Base-by-base conservation (phyloP, 2,888 invertebrate species). In the Biston stratarius region DNA sequence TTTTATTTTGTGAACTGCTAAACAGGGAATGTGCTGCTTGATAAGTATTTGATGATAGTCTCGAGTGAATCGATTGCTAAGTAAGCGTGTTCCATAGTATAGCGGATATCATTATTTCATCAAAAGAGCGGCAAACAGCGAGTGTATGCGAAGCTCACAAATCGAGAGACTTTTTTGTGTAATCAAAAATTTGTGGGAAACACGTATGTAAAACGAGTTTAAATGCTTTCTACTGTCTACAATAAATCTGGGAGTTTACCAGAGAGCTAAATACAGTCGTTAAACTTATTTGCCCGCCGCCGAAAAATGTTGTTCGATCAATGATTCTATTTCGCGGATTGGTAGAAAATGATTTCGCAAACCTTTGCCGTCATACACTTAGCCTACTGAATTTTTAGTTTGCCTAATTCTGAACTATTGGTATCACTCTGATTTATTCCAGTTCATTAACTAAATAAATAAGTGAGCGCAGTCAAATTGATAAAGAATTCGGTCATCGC, bases 401-500 rank as follows among this genome's bases (percentile, higher is more conserved):
- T 8, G 5, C 14, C 1, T 14, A 14, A 14, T 45, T 45, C 14
- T 15, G 47, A 15, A 8, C 15, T 14, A 49, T 8, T 11, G 24
- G 7, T 9, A 52, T 36, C 36, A 9, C 36, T 5, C 5, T 38
- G 14, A 11, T 7, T 55, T 7, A 55, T 14, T 38, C 36, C 6
- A 38, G 52, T 53, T 53, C 7, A 9, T 36, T 52, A n/a, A 36
- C 3, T 15, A 12, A 12, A 49, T 34, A 15, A n/a, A 38, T 38
- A 14, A 9, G 36, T 5, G 45, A 11, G 7, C 40, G 12, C 42
- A 14, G 49, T 49, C 47, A 48, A 8, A 78, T 62, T 55, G 48
- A 6, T 14, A 70, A 69, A 58, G 24, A 64, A 53, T 53, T 49
- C 63, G 67, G 42, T 47, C 47, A 55, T 44, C 55, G 67, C n/a